phyloP scores from a whole-genome alignment of 2,797 vertebrate genomes.

The Sphenodon punctatus region DNA sequence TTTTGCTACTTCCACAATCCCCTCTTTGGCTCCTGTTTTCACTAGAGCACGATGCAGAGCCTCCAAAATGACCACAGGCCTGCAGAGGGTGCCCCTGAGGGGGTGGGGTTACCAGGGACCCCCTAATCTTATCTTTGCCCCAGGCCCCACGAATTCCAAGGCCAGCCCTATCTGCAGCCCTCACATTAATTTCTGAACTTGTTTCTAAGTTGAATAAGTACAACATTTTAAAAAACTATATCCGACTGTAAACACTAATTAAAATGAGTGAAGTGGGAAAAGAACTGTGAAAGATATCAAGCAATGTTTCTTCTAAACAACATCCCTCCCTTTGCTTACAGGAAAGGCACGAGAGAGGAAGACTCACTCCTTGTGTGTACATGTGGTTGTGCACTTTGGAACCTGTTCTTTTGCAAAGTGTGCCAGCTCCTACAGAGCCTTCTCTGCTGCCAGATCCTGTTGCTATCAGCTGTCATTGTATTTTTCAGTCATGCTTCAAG shows the following conservation, averaged over 20 bases:
- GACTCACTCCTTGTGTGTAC: background rate
- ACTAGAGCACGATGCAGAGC: too few relatives aligned
- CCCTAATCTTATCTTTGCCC: too few relatives aligned
- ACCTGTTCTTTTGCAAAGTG: background rate
- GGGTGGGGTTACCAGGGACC: too few relatives aligned
- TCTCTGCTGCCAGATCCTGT: background rate
- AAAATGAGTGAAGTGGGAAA: fast-evolving
- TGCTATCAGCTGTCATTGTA: background rate
- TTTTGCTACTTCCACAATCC: too few relatives aligned
- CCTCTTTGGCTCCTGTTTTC: too few relatives aligned
- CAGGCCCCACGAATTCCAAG: too few relatives aligned
- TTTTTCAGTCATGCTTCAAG: background rate
- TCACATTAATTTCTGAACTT: too few relatives aligned
- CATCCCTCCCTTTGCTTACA: background rate
- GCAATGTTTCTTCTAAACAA: background rate
- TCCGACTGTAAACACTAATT: background rate
- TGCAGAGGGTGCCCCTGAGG: too few relatives aligned
- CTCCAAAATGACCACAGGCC: too few relatives aligned
- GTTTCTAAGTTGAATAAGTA: too few relatives aligned
- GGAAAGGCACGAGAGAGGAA: background rate
- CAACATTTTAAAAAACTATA: background rate
- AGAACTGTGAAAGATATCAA: background rate
- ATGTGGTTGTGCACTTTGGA: background rate
- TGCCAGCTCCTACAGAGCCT: fast-evolving
- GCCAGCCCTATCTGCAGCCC: too few relatives aligned